These are phyloP conservation scores for human DNA, from an alignment of 2,113 vertebrate genomes.

Conservation along the genomic window DNA sequence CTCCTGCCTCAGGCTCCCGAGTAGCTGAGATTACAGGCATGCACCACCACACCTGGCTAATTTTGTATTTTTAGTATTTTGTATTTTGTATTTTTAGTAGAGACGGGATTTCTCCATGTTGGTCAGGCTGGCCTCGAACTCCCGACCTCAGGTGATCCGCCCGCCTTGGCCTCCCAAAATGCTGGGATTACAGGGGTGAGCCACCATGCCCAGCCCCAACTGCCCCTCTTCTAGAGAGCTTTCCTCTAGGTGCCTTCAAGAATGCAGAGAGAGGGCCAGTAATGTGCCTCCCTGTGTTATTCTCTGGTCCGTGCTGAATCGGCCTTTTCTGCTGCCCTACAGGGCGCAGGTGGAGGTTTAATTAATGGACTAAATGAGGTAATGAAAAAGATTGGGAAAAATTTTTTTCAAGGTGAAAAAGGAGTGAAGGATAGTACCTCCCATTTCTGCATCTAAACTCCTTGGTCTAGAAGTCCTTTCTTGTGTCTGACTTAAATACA, in stretches of 20 bases:
- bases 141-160: too few species aligned
- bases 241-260: not conserved
- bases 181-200: too few species aligned
- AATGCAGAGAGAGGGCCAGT: rapidly evolving
- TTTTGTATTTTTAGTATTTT: too few species aligned
- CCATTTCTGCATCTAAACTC: not conserved
- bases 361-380: not conserved
- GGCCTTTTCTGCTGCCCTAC: not conserved
- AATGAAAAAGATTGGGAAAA: not conserved
- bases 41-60: too few species aligned
- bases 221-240: not conserved
- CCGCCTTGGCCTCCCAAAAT: too few species aligned
- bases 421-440: not conserved
- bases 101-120: too few species aligned
- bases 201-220: too few species aligned
- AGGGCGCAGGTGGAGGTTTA: not conserved
- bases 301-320: not conserved
- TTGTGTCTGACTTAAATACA: not conserved
- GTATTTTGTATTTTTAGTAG: too few species aligned
- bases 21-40: too few species aligned
- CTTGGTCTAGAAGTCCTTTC: not conserved
- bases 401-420: not conserved
- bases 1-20: too few species aligned
- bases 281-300: rapidly evolving
- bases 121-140: too few species aligned